These are phyloP conservation scores for Graptemys geographica DNA, from an alignment of 2,797 vertebrate species.

Conservation along the genomic window DNA sequence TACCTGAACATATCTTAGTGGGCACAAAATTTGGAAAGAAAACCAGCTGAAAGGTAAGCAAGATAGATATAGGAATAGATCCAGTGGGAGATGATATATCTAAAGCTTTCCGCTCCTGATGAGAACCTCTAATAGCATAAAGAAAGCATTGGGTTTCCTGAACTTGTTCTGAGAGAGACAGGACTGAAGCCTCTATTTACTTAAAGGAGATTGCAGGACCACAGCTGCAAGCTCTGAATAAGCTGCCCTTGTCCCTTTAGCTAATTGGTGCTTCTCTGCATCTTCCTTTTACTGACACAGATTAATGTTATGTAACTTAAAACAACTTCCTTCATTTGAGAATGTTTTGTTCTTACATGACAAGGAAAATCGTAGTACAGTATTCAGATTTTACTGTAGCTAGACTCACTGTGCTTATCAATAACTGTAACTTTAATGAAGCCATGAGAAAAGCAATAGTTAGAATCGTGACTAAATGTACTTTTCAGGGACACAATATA, in stretches of 20 bases:
- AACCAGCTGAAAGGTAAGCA: not conserved
- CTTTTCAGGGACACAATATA: not conserved
- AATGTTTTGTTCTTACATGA: not conserved
- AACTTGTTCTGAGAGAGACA: not conserved
- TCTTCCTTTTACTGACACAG: not conserved
- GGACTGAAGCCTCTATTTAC: not conserved
- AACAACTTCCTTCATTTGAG: rapidly evolving
- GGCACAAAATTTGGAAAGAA: not conserved
- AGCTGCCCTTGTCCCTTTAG: not conserved
- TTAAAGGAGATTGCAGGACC: not conserved
- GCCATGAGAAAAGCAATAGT: not conserved
- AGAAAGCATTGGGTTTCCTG: not conserved
- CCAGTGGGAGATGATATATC: not conserved
- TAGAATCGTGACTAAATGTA: not conserved
- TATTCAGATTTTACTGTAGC: rapidly evolving
- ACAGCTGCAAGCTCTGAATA: not conserved
- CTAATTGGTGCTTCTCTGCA: not conserved
- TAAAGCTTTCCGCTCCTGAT: not conserved
- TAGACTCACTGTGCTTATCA: not conserved
- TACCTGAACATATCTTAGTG: not conserved
- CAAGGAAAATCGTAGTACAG: not conserved
- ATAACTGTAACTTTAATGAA: not conserved
- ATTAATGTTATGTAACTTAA: rapidly evolving
- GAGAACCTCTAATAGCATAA: not conserved
- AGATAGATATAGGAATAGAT: not conserved